A percentile compares a stretch with the other conserved stretches of the same genome.
These are phyloP conservation scores for Caretta caretta DNA, from an alignment of 2,113 vertebrate species.

Conservation along the genomic window DNA sequence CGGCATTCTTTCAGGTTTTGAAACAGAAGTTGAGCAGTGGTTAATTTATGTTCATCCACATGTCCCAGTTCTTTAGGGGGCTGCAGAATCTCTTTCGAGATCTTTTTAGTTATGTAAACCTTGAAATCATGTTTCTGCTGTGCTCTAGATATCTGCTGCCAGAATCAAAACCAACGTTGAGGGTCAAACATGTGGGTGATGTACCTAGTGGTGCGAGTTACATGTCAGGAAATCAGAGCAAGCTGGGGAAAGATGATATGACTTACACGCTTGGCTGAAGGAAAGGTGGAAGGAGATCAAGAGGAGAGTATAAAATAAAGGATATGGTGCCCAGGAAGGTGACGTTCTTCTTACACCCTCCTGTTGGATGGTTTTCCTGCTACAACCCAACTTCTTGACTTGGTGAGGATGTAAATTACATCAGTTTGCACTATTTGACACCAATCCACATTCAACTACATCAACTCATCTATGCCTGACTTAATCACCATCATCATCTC, in stretches of 20 bases:
- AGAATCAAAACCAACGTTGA: conserved; percentile 27
- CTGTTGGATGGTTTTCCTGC: neutral
- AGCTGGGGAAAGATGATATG: neutral
- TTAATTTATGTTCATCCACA: neutral
- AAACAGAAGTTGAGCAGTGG: conserved; percentile 25
- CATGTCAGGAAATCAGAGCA: neutral
- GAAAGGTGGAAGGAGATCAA: neutral
- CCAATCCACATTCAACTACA: rapidly evolving
- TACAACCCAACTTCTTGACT: neutral
- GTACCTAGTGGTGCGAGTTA: neutral
- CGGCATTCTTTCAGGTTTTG: conserved; percentile 14
- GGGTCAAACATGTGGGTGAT: neutral
- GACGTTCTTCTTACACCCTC: neutral
- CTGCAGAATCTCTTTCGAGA: neutral
- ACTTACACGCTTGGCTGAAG: neutral
- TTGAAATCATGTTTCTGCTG: neutral
- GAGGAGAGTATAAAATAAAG: neutral
- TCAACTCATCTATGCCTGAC: neutral
- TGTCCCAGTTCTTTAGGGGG: neutral
- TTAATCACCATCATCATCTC: neutral
- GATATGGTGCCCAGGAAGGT: neutral
- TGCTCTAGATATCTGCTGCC: neutral
- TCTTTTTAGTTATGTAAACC: conserved; percentile 17
- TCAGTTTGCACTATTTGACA: neutral
- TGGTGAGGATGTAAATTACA: neutral